A percentile compares a stretch with the other conserved stretches of the same genome.
phyloP scores from a whole-genome alignment of 2,797 vertebrate species.

The Synaphobranchus kaupii region DNA sequence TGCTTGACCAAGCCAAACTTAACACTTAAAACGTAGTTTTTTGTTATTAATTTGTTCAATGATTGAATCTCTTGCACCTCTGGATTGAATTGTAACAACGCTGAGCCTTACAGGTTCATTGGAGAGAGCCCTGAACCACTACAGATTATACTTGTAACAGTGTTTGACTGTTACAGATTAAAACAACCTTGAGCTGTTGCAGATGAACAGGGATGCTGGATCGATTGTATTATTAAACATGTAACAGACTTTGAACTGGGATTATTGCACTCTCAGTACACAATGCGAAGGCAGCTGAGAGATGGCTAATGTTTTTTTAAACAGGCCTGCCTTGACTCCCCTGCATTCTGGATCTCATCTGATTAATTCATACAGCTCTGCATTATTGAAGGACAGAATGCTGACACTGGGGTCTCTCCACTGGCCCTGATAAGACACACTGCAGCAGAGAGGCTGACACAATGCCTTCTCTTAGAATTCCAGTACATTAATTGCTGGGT shows the following conservation, averaged over 20 bases:
- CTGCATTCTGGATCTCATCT: conserved; percentile 44
- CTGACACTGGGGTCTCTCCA: conserved; percentile 33
- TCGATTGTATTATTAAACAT: not conserved
- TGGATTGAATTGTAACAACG: not conserved
- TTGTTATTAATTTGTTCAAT: too few relatives aligned
- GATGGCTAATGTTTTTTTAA: conserved; percentile 49
- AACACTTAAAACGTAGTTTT: too few relatives aligned
- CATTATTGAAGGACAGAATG: conserved; percentile 57
- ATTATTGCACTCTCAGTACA: not conserved
- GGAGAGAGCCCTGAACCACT: not conserved
- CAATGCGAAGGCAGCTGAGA: not conserved
- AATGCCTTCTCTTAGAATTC: conserved; percentile 10
- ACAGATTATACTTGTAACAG: not conserved
- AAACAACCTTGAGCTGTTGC: not conserved
- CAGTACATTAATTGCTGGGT: not conserved
- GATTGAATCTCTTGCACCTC: too few relatives aligned
- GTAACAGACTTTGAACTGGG: not conserved
- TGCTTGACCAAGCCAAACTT: too few relatives aligned
- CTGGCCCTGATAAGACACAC: conserved; percentile 20
- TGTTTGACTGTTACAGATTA: not conserved
- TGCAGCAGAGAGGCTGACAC: conserved; percentile 1
- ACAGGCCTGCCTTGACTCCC: conserved; percentile 39
- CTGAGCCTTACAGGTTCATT: not conserved
- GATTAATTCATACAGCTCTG: conserved; percentile 59
- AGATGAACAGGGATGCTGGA: not conserved